Evolutionary conservation across 2,797 vertebrate species (phyloP).

Genomic region (Okamejei kenojei): DNA sequence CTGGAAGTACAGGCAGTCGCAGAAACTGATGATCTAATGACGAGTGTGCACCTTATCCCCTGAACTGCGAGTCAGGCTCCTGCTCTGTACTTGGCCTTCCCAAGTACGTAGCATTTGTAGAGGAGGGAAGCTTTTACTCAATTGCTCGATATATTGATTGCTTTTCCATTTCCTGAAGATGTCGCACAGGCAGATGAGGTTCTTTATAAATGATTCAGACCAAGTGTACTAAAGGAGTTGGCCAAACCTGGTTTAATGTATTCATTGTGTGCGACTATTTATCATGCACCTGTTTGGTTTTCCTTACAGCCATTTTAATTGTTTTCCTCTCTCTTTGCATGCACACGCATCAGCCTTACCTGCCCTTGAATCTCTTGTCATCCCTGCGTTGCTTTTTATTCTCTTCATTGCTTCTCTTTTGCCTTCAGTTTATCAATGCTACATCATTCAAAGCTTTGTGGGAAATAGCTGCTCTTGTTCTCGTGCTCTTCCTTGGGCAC

Average conservation of each 20-base stretch:
- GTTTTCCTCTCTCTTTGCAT: not conserved
- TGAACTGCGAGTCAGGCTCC: not conserved
- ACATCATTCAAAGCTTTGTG: not conserved
- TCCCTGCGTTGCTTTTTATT: not conserved
- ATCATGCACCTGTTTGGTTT: not conserved
- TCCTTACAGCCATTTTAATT: no score
- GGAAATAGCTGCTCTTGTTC: not conserved
- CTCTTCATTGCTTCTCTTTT: not conserved
- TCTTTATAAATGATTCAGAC: not conserved
- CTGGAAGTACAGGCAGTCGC: not conserved
- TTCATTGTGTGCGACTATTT: not conserved
- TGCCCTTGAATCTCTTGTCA: not conserved
- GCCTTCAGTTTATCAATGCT: not conserved
- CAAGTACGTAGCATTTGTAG: not conserved
- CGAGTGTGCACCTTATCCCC: no score
- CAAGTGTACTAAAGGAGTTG: not conserved
- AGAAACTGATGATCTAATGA: not conserved
- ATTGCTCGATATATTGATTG: not conserved
- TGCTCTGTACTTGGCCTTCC: not conserved
- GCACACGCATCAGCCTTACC: not conserved
- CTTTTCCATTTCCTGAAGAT: not conserved
- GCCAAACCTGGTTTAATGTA: constrained; percentile 35
- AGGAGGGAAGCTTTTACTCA: not conserved
- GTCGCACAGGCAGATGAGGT: not conserved
- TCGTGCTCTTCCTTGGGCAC: no score